Conservation (phyloP, 2,113 vertebrate genomes). For the Sinocyclocheilus anophthalmus region DNA sequence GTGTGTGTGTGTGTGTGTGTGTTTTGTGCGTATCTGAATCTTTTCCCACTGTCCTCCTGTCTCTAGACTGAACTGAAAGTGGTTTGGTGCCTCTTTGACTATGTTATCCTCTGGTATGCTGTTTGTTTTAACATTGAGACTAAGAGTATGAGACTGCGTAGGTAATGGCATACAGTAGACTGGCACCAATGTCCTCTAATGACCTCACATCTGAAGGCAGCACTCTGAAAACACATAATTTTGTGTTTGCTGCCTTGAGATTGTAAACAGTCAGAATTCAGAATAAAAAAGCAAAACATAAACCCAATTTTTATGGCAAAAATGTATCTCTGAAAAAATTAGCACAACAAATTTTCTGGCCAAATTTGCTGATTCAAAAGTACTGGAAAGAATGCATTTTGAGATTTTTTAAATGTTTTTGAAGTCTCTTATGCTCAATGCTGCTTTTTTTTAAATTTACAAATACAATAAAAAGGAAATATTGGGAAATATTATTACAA, state of each 20-base stretch:
- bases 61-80: constrained; percentile 42
- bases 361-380: background rate
- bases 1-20: background rate
- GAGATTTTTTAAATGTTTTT: background rate
- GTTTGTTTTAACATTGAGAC: constrained; percentile 39
- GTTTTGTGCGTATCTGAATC: constrained; percentile 13
- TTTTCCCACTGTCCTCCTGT: constrained; percentile 22
- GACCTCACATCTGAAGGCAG: background rate
- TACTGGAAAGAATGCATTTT: background rate
- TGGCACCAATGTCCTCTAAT: constrained; percentile 17
- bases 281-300: background rate
- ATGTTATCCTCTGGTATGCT: constrained; percentile 31
- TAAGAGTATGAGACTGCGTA: constrained; percentile 17
- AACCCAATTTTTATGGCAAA: background rate
- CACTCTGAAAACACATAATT: background rate
- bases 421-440: too few relatives aligned
- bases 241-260: background rate
- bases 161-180: background rate
- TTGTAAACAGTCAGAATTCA: background rate
- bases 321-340: background rate
- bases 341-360: background rate
- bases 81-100: constrained; percentile 39
- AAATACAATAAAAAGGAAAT: too few relatives aligned
- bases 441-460: too few relatives aligned
- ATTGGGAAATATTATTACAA: too few relatives aligned